Conservation (phyloP, 2,888 invertebrate genomes). For the Sericinus montela region DNA sequence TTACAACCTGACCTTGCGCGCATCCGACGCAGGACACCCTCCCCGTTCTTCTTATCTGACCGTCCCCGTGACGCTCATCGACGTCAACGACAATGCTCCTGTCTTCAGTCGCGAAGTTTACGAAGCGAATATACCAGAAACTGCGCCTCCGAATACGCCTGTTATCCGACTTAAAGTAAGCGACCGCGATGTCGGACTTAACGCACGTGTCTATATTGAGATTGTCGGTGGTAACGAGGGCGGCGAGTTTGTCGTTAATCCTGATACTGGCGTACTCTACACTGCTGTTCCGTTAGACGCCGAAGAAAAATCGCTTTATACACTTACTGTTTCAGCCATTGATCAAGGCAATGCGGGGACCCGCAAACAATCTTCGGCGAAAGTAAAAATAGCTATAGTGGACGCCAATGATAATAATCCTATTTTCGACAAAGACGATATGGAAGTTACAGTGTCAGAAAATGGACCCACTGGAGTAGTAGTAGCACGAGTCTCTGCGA, state of each 20-base stretch:
- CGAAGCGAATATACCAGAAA: conserved; percentile 92
- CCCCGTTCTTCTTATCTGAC: conserved; percentile 88
- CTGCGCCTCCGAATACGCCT: conserved; percentile 92
- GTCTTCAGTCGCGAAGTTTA: conserved; percentile 93
- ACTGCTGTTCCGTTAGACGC: conserved; percentile 91
- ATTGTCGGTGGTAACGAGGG: conserved; percentile 96
- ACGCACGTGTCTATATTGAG: conserved; percentile 90
- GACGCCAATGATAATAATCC: conserved; percentile 98
- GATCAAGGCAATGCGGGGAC: conserved; percentile 92
- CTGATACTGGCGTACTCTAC: conserved; percentile 93
- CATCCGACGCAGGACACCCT: conserved; percentile 90
- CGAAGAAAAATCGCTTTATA: conserved; percentile 90
- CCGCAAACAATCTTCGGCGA: conserved; percentile 92
- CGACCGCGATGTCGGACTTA: conserved; percentile 90
- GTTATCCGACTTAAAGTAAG: conserved; percentile 92
- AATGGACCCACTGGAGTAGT: conserved; percentile 92
- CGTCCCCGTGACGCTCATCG: conserved; percentile 89
- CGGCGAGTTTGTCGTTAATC: conserved; percentile 91
- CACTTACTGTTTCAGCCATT: conserved; percentile 92
- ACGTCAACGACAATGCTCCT: conserved; percentile 91
- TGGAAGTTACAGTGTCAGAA: conserved; percentile 88
- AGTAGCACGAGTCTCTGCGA: conserved; percentile 90
- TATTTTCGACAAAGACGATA: conserved; percentile 85
- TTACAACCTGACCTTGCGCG: conserved; percentile 92
- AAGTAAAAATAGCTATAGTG: conserved; percentile 91